A percentile compares a stretch with the other conserved stretches of the same genome.
These are phyloP conservation scores for Drosophila setosimentum DNA, from an alignment of 2,888 invertebrate species.

Conservation along the genomic window DNA sequence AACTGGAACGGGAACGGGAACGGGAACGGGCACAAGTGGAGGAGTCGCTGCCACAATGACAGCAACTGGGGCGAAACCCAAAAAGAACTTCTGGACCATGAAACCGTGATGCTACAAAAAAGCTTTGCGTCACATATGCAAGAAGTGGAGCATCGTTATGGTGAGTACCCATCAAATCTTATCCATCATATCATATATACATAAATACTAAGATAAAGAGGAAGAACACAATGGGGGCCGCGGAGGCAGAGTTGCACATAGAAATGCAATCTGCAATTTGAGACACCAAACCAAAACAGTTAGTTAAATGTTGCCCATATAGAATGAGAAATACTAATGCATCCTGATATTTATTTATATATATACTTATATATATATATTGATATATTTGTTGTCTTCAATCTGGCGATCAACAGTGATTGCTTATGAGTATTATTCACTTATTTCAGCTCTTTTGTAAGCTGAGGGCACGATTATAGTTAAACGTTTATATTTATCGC, in stretches of 20 bases:
- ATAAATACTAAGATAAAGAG: no score
- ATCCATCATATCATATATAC: no score
- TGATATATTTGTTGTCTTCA: not conserved
- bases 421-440: not conserved
- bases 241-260: not conserved
- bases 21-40: constrained; percentile 4
- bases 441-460: not conserved
- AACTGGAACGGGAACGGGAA: not conserved
- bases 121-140: constrained; percentile 81
- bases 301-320: not conserved
- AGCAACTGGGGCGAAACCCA: constrained; percentile 83
- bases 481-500: constrained; percentile 28
- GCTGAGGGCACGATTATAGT: not conserved
- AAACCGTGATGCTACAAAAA: constrained; percentile 85
- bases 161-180: constrained; percentile 69
- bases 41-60: constrained; percentile 9
- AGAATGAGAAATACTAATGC: not conserved
- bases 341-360: not conserved
- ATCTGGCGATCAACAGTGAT: not conserved
- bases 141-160: constrained; percentile 84
- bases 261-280: not conserved
- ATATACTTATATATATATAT: not conserved
- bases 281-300: not conserved
- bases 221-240: not conserved
- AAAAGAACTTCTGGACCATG: constrained; percentile 85